Base-by-base conservation (phyloP, 1,140 invertebrate genomes). In the Pseudoatta argentina region DNA sequence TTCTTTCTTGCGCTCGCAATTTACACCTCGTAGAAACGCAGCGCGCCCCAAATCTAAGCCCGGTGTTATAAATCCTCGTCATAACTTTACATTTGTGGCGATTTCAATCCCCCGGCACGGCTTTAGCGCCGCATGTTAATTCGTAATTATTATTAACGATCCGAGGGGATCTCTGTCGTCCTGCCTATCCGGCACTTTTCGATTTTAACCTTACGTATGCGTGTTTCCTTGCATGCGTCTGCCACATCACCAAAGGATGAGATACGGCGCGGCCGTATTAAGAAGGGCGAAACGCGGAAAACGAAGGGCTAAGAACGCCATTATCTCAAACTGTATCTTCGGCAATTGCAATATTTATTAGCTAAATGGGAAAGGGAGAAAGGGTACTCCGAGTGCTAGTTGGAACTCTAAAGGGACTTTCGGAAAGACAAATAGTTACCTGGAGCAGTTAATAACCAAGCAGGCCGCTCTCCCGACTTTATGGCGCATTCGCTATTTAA, bases 61-160 rank as follows among this genome's bases (percentile, higher is more conserved):
- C 61, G 7, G 21, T 24, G 73, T 91, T 91, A 94, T 94, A 94
- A 94, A 94, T 94, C 91, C 93, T 93, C 92, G 87, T 93, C 93
- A 87, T 93, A 93, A 92, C 91, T 94, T 92, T 89, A 92, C 88
- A 90, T 94, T 94, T 94, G 91, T 88, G 92, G 90, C 92, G 91
- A 93, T 95, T 95, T 95, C 93, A 92, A 94, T 94, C 93, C 93
- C 91, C 89, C 71, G 71, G 64, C 64, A 87, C 53, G 91, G 92
- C 83, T 93, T 92, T 92, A 91, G 89, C 75, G 73, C 51, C 85
- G 89, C 78, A 89, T 90, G 91, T 93, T 94, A 93, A 94, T 94
- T 93, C 93, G 88, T 94, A 93, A 95, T 95, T 94, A 94, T 94
- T 95, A 94, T 95, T 95, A 95, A 94, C 91, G 93, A 93, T 92